Conservation (phyloP, 2,113 vertebrate species). For the Oncorhynchus gorbuscha region DNA sequence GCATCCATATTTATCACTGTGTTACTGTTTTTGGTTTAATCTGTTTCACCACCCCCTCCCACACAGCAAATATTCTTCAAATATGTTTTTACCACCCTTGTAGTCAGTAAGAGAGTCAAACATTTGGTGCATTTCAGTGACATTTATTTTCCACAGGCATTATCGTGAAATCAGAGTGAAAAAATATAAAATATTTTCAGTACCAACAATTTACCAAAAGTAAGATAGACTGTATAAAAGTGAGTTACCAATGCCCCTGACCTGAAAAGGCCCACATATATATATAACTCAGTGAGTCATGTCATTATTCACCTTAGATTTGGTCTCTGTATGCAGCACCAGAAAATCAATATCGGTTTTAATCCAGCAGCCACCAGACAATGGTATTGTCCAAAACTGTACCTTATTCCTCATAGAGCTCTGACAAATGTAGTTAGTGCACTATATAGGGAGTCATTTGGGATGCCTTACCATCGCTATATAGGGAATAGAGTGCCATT, state of each 20-base stretch:
- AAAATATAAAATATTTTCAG: not conserved
- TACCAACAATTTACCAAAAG: not conserved
- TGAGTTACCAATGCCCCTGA: slow-evolving; percentile 15
- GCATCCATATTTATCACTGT: no score
- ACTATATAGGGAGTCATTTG: no score
- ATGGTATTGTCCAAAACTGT: no score
- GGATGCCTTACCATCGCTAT: no score
- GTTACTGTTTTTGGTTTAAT: no score
- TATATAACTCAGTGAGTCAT: slow-evolving; percentile 14
- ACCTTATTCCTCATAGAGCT: no score
- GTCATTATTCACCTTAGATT: not conserved
- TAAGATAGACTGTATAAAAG: slow-evolving; percentile 18
- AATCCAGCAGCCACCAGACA: not conserved
- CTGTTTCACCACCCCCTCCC: no score
- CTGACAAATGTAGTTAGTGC: no score
- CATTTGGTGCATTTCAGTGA: not conserved
- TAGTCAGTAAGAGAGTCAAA: not conserved
- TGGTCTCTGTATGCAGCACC: slow-evolving; percentile 10
- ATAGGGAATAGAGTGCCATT: no score
- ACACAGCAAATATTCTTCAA: not conserved
- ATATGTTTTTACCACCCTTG: not conserved
- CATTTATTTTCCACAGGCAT: slow-evolving; percentile 43
- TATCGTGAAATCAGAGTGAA: not conserved
- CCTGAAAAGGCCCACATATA: slow-evolving; percentile 2
- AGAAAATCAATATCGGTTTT: slow-evolving; percentile 19